These are phyloP conservation scores for Glossophaga mutica DNA, from an alignment of 2,797 vertebrate species.

Conservation along the genomic window DNA sequence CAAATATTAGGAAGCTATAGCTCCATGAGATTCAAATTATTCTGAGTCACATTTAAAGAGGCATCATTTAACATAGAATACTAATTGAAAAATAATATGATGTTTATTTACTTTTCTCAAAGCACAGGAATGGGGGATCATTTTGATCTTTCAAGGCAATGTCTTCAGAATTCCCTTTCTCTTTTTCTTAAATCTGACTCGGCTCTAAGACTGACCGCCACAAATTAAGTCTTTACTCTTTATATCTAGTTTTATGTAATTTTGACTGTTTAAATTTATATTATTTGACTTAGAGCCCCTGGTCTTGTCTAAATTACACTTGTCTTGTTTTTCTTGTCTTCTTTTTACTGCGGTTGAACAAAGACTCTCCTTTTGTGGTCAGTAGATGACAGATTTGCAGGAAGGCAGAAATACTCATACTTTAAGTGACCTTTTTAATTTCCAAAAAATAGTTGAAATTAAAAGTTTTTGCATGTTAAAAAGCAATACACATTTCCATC, in stretches of 20 bases:
- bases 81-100: neutral
- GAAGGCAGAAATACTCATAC: neutral
- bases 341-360: neutral
- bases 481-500: neutral
- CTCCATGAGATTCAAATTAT: neutral
- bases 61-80: neutral
- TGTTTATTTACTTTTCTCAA: neutral
- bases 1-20: neutral
- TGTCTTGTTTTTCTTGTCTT: neutral
- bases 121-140: neutral
- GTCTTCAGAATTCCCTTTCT: neutral
- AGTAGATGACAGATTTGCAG: neutral
- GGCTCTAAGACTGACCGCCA: rapidly evolving
- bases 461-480: neutral
- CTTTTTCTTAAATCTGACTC: neutral
- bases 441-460: neutral
- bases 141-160: neutral
- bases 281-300: neutral
- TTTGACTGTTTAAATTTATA: neutral
- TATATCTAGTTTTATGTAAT: neutral
- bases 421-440: neutral
- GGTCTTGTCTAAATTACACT: neutral
- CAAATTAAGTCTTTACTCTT: neutral
- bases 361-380: neutral
- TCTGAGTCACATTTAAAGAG: neutral